Evolutionary conservation across 1,140 invertebrate genomes (phyloP).

Genomic region (Belonocnema kinseyi): DNA sequence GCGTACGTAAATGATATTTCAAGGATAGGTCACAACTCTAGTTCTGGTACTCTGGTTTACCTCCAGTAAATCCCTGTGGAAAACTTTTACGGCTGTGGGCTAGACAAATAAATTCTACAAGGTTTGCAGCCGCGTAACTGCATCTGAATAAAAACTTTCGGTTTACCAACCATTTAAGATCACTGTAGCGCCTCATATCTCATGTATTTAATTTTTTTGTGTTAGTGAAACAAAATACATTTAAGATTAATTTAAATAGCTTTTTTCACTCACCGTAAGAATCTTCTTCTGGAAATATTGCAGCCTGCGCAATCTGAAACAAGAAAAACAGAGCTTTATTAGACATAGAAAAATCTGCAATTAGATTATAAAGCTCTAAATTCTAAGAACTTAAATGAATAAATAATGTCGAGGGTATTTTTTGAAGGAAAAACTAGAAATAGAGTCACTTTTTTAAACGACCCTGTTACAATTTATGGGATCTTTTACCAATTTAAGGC

Average conservation of each 20-base stretch:
- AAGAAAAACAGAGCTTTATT: neutral
- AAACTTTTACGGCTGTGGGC: neutral
- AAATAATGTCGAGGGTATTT: too few species aligned
- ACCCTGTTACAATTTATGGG: too few species aligned
- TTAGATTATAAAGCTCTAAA: too few species aligned
- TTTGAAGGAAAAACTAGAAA: too few species aligned
- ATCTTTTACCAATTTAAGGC: too few species aligned
- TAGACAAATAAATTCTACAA: conserved; percentile 45
- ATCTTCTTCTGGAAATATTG: conserved; percentile 52
- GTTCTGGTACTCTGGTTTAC: too few species aligned
- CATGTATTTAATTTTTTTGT: conserved; percentile 40
- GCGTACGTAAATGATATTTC: too few species aligned
- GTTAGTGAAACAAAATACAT: conserved; percentile 29
- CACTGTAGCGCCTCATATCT: neutral
- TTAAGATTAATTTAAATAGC: conserved; percentile 43
- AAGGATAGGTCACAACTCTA: too few species aligned
- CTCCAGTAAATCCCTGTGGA: neutral
- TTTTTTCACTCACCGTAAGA: conserved; percentile 44
- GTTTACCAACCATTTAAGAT: conserved; percentile 49
- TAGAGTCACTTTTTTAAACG: too few species aligned
- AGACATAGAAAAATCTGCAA: too few species aligned
- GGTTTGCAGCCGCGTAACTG: conserved; percentile 28
- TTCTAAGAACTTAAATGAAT: too few species aligned
- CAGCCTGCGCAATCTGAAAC: conserved; percentile 37
- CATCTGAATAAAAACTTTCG: conserved; percentile 45